phyloP scores from a whole-genome alignment of 2,113 vertebrate genomes.

The Bagarius yarrelli region DNA sequence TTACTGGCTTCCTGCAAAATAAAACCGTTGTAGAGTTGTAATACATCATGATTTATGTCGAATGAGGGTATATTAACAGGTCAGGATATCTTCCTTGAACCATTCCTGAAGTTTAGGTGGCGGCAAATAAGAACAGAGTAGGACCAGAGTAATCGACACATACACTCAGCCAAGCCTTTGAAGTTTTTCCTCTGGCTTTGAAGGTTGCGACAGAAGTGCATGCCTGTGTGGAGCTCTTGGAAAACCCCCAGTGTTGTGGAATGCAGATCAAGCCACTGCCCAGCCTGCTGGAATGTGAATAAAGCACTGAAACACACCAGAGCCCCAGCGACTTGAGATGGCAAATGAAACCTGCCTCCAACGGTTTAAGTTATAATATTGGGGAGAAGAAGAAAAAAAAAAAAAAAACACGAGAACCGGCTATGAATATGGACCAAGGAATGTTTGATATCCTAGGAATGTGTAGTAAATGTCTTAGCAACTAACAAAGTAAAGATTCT shows the following conservation, averaged over 20 bases:
- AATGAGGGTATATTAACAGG: constrained; percentile 15
- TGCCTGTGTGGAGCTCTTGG: constrained; percentile 58
- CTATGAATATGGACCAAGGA: not conserved
- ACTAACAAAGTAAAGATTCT: not conserved
- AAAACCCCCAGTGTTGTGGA: constrained; percentile 74
- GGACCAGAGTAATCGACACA: constrained; percentile 76
- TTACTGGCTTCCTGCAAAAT: not conserved
- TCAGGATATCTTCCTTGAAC: constrained; percentile 12
- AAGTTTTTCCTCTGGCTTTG: constrained; percentile 67
- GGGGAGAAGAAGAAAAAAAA: constrained; percentile 7
- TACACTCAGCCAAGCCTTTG: constrained; percentile 67
- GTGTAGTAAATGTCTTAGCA: not conserved
- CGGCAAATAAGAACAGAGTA: constrained; percentile 67
- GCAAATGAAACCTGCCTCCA: not conserved
- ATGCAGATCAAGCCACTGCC: constrained; percentile 70
- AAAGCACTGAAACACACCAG: constrained; percentile 57
- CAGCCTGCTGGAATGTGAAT: constrained; percentile 71
- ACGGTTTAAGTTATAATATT: not conserved
- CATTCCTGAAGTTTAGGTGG: constrained; percentile 46
- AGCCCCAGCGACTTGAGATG: constrained; percentile 43
- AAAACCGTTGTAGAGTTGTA: not conserved
- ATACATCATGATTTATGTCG: constrained; percentile 23
- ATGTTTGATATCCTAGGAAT: not conserved
- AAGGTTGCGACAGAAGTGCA: constrained; percentile 64
- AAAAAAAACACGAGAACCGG: not conserved